Base-by-base conservation (phyloP, 2,888 invertebrate genomes). In the Uropetala carovei region DNA sequence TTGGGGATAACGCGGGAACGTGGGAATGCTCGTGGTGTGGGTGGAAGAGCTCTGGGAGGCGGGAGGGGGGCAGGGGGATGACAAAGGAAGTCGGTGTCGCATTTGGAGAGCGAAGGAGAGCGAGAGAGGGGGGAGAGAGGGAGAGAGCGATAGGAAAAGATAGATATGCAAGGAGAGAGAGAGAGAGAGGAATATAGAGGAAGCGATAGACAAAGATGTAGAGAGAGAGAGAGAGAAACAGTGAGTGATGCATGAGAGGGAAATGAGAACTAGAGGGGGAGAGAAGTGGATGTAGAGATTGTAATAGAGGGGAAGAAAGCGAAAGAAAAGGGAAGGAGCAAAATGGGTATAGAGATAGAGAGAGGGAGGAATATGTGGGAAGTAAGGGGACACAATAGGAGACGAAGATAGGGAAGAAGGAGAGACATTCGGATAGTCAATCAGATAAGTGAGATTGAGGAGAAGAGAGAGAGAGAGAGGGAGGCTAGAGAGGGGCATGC, bases 61-160 rank as follows among this genome's bases (percentile, higher is more conserved):
- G 8, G 9, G 68, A 68, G 18, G 68, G 68, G 64, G 68, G 18
- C 22, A 22, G 68, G 27, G 60, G 59, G 59, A 60, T 86, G 60
- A 60, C 86, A 60, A 86, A 60, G 86, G 86, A 60, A 86, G 86
- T 27, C 86, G 60, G 60, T 60, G 86, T 60, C 27, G 86, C 59
- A 59, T 85, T 85, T 85, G 56, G 57, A 85, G 85, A 85, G 85
- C 22, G 85, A 85, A 13, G 27, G 75, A n/a, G 22, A 27, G n/a
- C 13, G 75, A 27, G 75, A 75, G n/a, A 27, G 27, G 1, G 22
- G 22, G 9, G 22, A 27, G 68, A 18, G 22, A 18, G 68, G 9
- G 68, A 18, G 68, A n/a, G 68, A 22, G 75, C 3, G 27, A 27
- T 8, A 75, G 27, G 22, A 22, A 75, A 11, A 13, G 27, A 7